Evolutionary conservation across 1,140 invertebrate genomes (phyloP).

Genomic region (Aporrectodea caliginosa): DNA sequence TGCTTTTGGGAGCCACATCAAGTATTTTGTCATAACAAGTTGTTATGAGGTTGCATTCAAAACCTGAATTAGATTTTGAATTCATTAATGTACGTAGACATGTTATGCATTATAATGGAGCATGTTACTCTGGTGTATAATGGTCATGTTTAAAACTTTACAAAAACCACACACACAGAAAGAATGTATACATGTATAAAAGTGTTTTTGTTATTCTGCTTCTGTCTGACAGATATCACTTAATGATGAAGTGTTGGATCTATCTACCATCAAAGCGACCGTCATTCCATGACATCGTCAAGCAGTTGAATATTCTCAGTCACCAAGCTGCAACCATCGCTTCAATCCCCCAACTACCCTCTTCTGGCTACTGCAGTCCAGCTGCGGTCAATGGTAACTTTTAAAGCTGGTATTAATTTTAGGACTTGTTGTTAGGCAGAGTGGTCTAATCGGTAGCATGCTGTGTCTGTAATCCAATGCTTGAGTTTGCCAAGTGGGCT

Average conservation of each 20-base stretch:
- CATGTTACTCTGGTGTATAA: no score
- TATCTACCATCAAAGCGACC: not conserved
- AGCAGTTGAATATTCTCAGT: not conserved
- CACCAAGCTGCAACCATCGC: not conserved
- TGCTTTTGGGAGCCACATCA: no score
- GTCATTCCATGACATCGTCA: not conserved
- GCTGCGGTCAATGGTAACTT: not conserved
- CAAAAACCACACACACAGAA: no score
- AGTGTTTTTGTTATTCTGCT: no score
- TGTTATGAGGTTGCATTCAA: no score
- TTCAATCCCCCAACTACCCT: not conserved
- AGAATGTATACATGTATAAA: no score
- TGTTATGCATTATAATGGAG: no score
- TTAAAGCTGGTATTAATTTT: not conserved
- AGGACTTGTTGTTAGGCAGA: not conserved
- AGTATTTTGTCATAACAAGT: no score
- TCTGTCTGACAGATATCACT: not conserved
- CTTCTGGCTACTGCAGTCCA: not conserved
- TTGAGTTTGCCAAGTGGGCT: no score
- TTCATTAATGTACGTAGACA: no score
- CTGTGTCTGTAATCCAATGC: not conserved
- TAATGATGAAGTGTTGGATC: not conserved
- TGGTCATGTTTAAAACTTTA: no score
- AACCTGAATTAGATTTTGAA: no score
- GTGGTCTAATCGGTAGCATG: not conserved